These are phyloP conservation scores for Harpagoxenus sublaevis DNA, from an alignment of 2,888 invertebrate genomes.

Conservation along the genomic window DNA sequence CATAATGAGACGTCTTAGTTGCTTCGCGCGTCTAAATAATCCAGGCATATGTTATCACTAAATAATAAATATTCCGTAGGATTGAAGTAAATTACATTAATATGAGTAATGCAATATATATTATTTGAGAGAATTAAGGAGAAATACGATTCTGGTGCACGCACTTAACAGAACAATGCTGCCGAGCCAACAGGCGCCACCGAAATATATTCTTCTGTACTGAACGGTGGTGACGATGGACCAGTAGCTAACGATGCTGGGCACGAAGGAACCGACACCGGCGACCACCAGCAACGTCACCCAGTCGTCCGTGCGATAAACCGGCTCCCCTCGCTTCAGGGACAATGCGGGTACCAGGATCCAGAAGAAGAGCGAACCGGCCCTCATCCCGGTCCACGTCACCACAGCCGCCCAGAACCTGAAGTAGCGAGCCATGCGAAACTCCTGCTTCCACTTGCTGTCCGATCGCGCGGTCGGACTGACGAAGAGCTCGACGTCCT, in stretches of 20 bases:
- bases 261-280: conserved; percentile 74
- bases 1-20: not conserved
- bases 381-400: conserved; percentile 72
- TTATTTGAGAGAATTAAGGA: not conserved
- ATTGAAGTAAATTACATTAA: not conserved
- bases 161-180: conserved; percentile 72
- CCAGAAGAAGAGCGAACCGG: conserved; percentile 73
- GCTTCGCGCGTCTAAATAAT: not conserved
- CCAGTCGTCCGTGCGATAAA: conserved; percentile 48
- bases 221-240: conserved; percentile 65
- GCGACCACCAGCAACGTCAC: conserved; percentile 65
- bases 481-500: conserved; percentile 72
- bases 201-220: conserved; percentile 77
- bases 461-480: conserved; percentile 50
- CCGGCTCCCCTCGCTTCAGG: conserved; percentile 18
- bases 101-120: not conserved
- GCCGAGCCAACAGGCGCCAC: conserved; percentile 75
- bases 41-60: not conserved
- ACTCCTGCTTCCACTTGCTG: conserved; percentile 72
- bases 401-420: conserved; percentile 76
- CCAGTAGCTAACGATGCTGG: conserved; percentile 73
- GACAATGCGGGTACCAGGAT: conserved; percentile 71
- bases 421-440: conserved; percentile 66
- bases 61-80: not conserved
- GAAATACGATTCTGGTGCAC: not conserved